These are phyloP conservation scores for Coracopsis vasa DNA, from an alignment of 2,113 vertebrate species.

Conservation along the genomic window DNA sequence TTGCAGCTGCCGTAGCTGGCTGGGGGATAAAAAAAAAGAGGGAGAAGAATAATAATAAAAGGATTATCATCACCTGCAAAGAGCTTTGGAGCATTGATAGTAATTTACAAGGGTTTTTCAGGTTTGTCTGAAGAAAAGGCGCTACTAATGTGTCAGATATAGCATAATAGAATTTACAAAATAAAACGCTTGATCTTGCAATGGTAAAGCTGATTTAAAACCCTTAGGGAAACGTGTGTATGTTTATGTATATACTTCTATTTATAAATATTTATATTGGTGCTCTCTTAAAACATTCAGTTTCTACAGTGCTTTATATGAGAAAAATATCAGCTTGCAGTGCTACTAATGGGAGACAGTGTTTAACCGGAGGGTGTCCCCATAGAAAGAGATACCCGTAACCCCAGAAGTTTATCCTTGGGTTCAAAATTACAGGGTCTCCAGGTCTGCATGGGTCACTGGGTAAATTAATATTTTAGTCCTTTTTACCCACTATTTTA, in stretches of 20 bases:
- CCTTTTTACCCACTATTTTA: not conserved
- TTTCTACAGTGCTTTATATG: not conserved
- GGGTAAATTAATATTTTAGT: not conserved
- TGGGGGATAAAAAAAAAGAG: too few species aligned
- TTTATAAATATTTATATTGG: not conserved
- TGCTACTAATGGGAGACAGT: not conserved
- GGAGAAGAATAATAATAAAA: not conserved
- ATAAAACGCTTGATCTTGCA: not conserved
- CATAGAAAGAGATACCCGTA: not conserved
- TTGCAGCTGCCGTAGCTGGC: not conserved
- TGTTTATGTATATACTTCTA: not conserved
- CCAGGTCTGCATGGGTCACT: not conserved
- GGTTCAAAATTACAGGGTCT: not conserved
- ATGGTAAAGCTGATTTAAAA: not conserved
- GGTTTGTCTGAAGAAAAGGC: not conserved
- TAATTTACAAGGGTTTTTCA: rapidly evolving
- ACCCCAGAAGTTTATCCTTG: not conserved
- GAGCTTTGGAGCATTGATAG: not conserved
- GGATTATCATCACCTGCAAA: not conserved
- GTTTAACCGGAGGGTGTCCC: not conserved
- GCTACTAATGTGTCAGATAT: not conserved
- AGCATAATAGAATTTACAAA: not conserved
- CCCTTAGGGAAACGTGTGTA: not conserved
- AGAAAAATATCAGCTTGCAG: not conserved
- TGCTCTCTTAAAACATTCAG: not conserved